These are phyloP conservation scores for Chrosomus eos DNA, from an alignment of 2,797 vertebrate species.

Conservation along the genomic window DNA sequence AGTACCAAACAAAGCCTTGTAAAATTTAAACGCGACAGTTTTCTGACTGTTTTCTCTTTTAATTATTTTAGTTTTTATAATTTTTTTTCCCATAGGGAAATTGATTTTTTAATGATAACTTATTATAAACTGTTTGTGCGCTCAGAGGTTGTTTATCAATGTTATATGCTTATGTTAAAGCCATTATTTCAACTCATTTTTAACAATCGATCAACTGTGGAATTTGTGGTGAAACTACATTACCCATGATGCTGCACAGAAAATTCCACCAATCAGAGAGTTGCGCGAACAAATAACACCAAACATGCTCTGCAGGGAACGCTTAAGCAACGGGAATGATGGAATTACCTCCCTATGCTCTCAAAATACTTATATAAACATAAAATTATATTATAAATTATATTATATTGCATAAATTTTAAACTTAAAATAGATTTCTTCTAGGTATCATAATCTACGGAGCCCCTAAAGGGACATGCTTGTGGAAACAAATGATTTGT, in stretches of 20 bases:
- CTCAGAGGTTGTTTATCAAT: neutral
- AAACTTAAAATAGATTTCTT: neutral
- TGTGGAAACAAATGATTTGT: too few relatives aligned
- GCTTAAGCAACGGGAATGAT: neutral
- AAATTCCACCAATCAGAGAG: neutral
- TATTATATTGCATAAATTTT: too few relatives aligned
- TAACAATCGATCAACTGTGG: neutral
- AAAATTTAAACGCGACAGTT: neutral
- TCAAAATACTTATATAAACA: too few relatives aligned
- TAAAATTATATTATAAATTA: too few relatives aligned
- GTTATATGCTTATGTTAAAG: neutral
- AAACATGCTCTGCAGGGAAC: neutral
- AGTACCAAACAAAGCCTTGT: conserved; percentile 20
- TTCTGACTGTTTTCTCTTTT: neutral
- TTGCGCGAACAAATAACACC: neutral
- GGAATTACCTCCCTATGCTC: neutral
- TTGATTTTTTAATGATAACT: neutral
- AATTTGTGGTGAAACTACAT: neutral
- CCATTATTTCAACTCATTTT: neutral
- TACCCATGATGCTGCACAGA: neutral
- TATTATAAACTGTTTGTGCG: neutral
- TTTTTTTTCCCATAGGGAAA: neutral
- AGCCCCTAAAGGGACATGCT: too few relatives aligned
- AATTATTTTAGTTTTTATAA: neutral
- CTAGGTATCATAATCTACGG: neutral